Evolutionary conservation across 2,888 invertebrate genomes (phyloP).

Genomic region (Bombylius major): DNA sequence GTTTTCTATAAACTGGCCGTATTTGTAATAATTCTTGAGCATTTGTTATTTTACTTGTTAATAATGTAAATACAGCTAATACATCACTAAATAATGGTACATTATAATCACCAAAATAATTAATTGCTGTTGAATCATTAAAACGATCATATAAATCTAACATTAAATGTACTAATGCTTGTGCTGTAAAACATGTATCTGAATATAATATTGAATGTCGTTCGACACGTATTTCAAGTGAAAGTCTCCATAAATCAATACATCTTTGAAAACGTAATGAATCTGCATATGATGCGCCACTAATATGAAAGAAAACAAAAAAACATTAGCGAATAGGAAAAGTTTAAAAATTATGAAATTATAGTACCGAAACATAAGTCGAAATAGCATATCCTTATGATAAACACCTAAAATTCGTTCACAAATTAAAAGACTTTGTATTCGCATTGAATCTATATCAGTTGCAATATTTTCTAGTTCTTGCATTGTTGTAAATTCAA

Average conservation of each 20-base stretch:
- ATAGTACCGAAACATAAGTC: conserved; percentile 53
- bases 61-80: conserved; percentile 51
- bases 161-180: conserved; percentile 74
- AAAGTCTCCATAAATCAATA: conserved; percentile 76
- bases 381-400: conserved; percentile 79
- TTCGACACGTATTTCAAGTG: conserved; percentile 63
- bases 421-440: conserved; percentile 76
- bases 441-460: conserved; percentile 75
- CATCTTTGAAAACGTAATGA: conserved; percentile 66
- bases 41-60: conserved; percentile 51
- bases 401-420: conserved; percentile 73
- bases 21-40: conserved; percentile 40
- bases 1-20: conserved; percentile 60
- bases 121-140: conserved; percentile 36
- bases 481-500: conserved; percentile 58
- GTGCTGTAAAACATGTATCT: conserved; percentile 74
- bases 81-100: conserved; percentile 56
- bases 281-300: conserved; percentile 62
- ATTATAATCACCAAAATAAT: conserved; percentile 33
- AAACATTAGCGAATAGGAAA: not conserved
- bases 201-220: conserved; percentile 63
- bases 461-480: conserved; percentile 61
- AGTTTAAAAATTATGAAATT: not conserved
- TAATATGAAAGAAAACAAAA: conserved; percentile 23
- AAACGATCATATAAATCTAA: conserved; percentile 55